A percentile compares a stretch with the other conserved stretches of the same genome.
These are phyloP conservation scores for Rotaria magnacalcarata DNA, from an alignment of 2,888 invertebrate species.

Conservation along the genomic window DNA sequence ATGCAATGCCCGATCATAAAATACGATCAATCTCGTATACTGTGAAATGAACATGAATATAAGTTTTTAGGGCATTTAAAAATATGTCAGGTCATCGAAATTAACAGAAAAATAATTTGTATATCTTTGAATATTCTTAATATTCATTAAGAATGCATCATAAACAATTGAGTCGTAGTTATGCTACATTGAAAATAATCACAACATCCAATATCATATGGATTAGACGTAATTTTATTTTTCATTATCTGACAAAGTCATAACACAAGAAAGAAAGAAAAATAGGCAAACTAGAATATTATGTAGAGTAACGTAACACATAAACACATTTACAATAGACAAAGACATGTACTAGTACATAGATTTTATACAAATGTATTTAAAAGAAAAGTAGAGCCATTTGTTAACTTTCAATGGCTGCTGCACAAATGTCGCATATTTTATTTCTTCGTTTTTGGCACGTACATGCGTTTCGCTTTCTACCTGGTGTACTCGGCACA, in stretches of 20 bases:
- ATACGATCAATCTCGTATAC: no score
- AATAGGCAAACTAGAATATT: constrained; percentile 4
- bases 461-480: not conserved
- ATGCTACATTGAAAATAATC: not conserved
- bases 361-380: not conserved
- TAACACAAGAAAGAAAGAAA: not conserved
- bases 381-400: not conserved
- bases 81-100: no score
- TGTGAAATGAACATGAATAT: no score
- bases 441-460: not conserved
- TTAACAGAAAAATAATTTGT: no score
- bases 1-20: no score
- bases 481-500: not conserved
- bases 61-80: no score
- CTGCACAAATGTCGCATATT: constrained; percentile 13
- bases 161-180: no score
- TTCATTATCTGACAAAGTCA: not conserved
- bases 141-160: no score
- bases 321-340: not conserved
- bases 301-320: not conserved
- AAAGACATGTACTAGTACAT: not conserved
- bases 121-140: no score
- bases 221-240: not conserved
- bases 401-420: not conserved
- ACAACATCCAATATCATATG: not conserved